A percentile compares a stretch with the other conserved stretches of the same genome.
Evolutionary conservation across 92 coral and sea anemone genomes (phyloP).

Genomic region (Ricordea florida): DNA sequence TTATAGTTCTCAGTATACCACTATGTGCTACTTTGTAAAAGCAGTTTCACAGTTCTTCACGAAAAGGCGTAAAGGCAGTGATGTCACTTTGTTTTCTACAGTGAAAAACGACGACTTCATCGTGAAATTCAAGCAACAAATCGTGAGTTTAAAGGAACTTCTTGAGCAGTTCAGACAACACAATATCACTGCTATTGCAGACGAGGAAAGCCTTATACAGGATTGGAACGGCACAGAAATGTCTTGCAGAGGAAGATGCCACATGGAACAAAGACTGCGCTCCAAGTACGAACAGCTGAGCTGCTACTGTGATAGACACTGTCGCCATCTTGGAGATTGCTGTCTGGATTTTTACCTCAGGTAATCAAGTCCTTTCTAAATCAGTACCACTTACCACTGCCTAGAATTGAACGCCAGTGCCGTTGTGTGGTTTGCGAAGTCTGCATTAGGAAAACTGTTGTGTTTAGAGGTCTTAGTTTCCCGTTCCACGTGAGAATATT

Average conservation of each 20-base stretch:
- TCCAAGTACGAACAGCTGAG: background rate
- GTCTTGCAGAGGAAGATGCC: conserved; percentile 29
- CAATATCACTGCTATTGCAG: background rate
- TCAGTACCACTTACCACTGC: too few species aligned
- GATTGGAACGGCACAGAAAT: background rate
- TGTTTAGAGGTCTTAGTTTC: too few species aligned
- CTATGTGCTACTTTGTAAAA: too few species aligned
- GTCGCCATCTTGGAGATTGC: conserved; percentile 5
- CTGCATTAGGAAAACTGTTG: too few species aligned
- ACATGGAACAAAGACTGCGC: background rate
- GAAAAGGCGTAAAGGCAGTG: too few species aligned
- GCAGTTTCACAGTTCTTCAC: too few species aligned
- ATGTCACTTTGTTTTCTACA: too few species aligned
- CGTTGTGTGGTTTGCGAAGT: too few species aligned
- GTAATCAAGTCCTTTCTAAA: too few species aligned
- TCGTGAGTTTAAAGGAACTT: background rate
- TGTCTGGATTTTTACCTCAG: conserved; percentile 1
- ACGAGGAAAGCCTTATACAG: background rate
- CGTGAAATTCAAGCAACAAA: conserved; percentile 6
- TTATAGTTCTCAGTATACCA: too few species aligned
- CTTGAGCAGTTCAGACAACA: background rate
- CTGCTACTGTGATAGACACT: conserved; percentile 14
- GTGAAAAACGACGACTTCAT: conserved; percentile 3
- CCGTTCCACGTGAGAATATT: too few species aligned
- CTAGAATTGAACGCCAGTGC: too few species aligned